Evolutionary conservation across 1,140 invertebrate species (phyloP).

Genomic region (Musca vetustissima): DNA sequence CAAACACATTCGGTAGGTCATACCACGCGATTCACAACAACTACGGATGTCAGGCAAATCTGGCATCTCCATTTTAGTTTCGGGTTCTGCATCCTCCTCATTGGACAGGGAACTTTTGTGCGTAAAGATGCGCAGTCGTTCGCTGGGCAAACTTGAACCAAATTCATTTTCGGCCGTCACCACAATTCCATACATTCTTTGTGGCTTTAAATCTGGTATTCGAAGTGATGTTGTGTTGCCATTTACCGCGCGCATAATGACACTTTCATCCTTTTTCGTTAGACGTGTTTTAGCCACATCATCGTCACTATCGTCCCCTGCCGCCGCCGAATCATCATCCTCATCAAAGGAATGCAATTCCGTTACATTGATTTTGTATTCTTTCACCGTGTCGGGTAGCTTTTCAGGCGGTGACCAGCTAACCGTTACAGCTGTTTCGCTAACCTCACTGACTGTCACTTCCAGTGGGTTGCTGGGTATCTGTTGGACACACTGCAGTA

Average conservation of each 20-base stretch:
- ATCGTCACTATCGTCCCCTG: neutral
- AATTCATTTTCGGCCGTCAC: slow-evolving; percentile 72
- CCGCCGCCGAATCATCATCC: neutral
- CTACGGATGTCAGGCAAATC: slow-evolving; percentile 68
- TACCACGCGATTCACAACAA: slow-evolving; percentile 72
- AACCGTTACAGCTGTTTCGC: slow-evolving; percentile 69
- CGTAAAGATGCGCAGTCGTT: slow-evolving; percentile 60
- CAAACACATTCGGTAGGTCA: slow-evolving; percentile 72
- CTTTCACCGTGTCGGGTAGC: slow-evolving; percentile 65
- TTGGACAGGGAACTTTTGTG: slow-evolving; percentile 37
- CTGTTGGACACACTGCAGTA: slow-evolving; percentile 76
- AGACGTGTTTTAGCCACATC: neutral
- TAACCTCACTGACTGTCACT: slow-evolving; percentile 69
- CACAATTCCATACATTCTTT: slow-evolving; percentile 80
- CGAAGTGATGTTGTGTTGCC: slow-evolving; percentile 61
- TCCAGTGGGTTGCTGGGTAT: slow-evolving; percentile 72
- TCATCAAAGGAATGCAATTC: slow-evolving; percentile 67
- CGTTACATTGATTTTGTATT: slow-evolving; percentile 74
- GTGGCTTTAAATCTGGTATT: slow-evolving; percentile 65
- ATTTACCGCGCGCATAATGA: slow-evolving; percentile 56
- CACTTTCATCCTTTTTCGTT: slow-evolving; percentile 14
- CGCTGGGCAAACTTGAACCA: slow-evolving; percentile 73
- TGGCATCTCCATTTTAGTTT: slow-evolving; percentile 42
- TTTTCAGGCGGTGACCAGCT: slow-evolving; percentile 67
- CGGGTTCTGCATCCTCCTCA: slow-evolving; percentile 36